Evolutionary conservation across 2,888 invertebrate genomes (phyloP), one percentile per base, ranked within the genome.

Genomic region (Cataglyphis rosenhaueri): DNA sequence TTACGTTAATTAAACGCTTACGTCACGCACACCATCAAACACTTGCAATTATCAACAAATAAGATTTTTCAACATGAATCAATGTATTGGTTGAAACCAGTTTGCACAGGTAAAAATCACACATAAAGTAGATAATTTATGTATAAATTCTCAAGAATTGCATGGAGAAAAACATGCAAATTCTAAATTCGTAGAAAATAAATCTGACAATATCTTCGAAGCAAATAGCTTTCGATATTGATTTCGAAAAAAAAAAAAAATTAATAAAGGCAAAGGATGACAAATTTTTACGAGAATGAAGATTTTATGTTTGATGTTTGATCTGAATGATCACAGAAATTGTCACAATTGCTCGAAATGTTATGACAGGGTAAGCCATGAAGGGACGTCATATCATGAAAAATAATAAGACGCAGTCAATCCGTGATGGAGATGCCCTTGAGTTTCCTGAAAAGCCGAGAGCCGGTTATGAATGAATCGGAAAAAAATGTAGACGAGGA

Each of bases 351-450:
- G 41, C 38, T 68, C 35, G 61, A 48, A 82, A 35, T 52, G 70
- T 74, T 59, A 59, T 81, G 25, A 66, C 25, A 25, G 38, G 70
- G 25, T 25, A 65, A 73, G 57, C 73, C 64, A 35, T 48, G 68
- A 66, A 57, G 21, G 68, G 25, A 44, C 59, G 65, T 32, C 62
- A 44, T 62, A 81, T 52, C 65, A 61, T 32, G 83, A 61, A 81
- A 86, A 90, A 86, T 88, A 89, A 89, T 89, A 91, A 91, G 83
- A 89, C 86, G 71, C 65, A 59, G 74, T 29, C 65, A 73, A 59
- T 83, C 41, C 64, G 64, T 52, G 62, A 59, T 71, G 21, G 32
- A 15, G 5, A 52, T 62, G 29, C 21, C 66, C 21, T 21, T 55
- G 21, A 18, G 41, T 21, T 41, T 78, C 68, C 41, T 59, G 44